Percentiles rank a stretch among this genome's conserved stretches.
These are phyloP conservation scores for Onychomys leucogaster DNA, from an alignment of 2,797 vertebrate species.

Conservation along the genomic window DNA sequence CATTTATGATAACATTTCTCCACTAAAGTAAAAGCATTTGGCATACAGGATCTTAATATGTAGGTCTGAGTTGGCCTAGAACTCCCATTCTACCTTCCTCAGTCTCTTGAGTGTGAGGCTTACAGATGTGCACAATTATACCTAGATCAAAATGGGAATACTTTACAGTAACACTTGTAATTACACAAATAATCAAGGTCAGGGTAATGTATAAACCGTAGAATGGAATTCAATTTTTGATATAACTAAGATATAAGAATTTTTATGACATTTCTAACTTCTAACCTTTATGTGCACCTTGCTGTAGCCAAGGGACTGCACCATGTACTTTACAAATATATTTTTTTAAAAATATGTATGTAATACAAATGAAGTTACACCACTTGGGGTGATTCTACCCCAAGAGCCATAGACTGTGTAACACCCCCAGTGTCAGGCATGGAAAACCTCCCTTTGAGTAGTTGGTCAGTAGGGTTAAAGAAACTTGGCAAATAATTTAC, in stretches of 20 bases:
- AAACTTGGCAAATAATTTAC: not conserved
- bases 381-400: not conserved
- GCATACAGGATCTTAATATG: not conserved
- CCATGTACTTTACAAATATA: not conserved
- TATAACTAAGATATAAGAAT: not conserved
- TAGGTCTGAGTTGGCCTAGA: not conserved
- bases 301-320: not conserved
- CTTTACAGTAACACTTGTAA: slow-evolving; percentile 22
- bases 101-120: not conserved
- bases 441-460: not conserved
- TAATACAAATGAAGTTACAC: not conserved
- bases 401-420: not conserved
- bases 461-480: not conserved
- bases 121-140: not conserved
- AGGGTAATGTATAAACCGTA: not conserved
- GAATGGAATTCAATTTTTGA: slow-evolving; percentile 8
- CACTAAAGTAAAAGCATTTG: slow-evolving; percentile 23
- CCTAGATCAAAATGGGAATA: not conserved
- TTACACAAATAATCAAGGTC: slow-evolving; percentile 16
- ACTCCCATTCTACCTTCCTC: not conserved
- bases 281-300: not conserved
- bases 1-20: slow-evolving; percentile 14
- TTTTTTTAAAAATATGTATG: not conserved
- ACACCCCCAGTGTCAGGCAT: not conserved
- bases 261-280: slow-evolving; percentile 41